These are phyloP conservation scores for Sebastes cheni DNA, from an alignment of 2,797 vertebrate species.

Conservation along the genomic window DNA sequence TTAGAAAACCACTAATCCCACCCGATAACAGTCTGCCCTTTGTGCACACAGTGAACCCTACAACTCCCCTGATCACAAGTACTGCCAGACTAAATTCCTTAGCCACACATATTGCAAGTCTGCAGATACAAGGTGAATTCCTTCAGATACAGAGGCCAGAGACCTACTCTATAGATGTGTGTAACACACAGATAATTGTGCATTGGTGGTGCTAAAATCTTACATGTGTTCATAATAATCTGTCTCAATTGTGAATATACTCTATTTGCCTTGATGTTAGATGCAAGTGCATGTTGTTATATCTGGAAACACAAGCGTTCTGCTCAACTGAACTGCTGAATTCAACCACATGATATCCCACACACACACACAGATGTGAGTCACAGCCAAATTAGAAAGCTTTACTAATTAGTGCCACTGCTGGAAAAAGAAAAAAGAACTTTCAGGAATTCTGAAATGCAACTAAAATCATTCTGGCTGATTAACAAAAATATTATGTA, in stretches of 20 bases:
- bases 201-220: background rate
- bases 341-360: background rate
- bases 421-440: background rate
- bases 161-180: too few relatives aligned
- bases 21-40: conserved; percentile 22
- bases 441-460: background rate
- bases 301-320: background rate
- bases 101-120: background rate
- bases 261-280: background rate
- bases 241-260: background rate
- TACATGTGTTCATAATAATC: background rate
- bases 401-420: background rate
- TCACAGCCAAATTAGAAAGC: background rate
- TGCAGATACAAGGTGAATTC: background rate
- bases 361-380: background rate
- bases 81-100: conserved; percentile 10
- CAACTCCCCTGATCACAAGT: conserved; percentile 23
- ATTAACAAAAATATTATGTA: background rate
- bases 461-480: background rate
- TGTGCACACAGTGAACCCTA: conserved; percentile 22
- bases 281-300: background rate
- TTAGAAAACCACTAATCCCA: conserved; percentile 42
- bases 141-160: background rate
- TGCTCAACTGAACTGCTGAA: background rate
- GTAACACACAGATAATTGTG: background rate